Base-by-base conservation (phyloP, 2,113 vertebrate species). In the Epinephelus fuscoguttatus region DNA sequence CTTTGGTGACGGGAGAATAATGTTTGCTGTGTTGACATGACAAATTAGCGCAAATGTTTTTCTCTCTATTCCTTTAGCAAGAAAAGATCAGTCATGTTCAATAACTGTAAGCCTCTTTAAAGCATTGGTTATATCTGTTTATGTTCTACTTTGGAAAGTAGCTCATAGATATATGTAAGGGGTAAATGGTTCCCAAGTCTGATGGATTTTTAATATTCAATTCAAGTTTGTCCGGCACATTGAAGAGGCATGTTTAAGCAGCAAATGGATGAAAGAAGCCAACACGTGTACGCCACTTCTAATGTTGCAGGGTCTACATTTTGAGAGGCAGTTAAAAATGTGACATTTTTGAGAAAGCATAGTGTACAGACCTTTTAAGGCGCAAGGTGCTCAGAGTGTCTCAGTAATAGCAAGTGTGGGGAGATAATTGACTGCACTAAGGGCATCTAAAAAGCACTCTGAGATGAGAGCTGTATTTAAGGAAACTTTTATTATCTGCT, bases 381-480 rank as follows among this genome's bases (percentile, higher is more conserved):
- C 81, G 2, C 80, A 53, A 86, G 91, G 92, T 91, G 90, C 78
- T 87, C 81, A 47, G 80, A 92, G 92, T 81, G 82, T 85, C 85
- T 89, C 89, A 25, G 89, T 94, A 92, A 94, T 93, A 87, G 91
- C 85, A 88, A 89, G 89, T 92, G 90, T 85, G 85, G 85, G 88
- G 90, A 93, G 92, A 95, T 94, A 95, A 94, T 95, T 94, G 91
- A 92, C 91, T 93, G 84, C 78, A 89, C 92, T 93, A 82, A 91
- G 88, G 91, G 87, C 89, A 93, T 91, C 91, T 91, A 89, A 93
- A 93, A 92, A 93, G 92, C 92, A 92, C 93, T 95, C 88, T 77
- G 86, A 91, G 93, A 95, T 93, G 91, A 95, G 94, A 93, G 89
- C 89, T 89, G 87, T 92, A 87, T 92, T 93, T 92, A 95, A 94